Percentiles rank a stretch among this genome's conserved stretches.
These are phyloP conservation scores for Chromis chromis DNA, from an alignment of 2,797 vertebrate species.

Conservation along the genomic window DNA sequence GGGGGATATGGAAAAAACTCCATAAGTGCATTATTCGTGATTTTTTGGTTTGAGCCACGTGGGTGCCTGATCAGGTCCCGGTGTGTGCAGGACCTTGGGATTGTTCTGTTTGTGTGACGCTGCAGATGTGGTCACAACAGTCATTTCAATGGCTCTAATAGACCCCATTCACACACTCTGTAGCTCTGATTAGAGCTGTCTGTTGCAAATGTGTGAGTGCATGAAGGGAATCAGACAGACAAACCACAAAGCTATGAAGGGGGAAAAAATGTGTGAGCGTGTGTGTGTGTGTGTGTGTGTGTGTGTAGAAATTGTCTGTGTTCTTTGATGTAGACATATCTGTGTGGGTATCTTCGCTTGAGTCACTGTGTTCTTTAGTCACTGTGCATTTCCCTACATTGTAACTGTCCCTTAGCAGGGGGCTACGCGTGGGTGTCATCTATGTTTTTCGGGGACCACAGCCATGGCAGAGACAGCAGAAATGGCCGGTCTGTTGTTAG, in stretches of 20 bases:
- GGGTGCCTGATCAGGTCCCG: not conserved
- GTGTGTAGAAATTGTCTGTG: constrained; percentile 2
- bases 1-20: constrained; percentile 54
- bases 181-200: constrained; percentile 35
- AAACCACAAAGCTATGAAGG: not conserved
- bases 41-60: constrained; percentile 39
- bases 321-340: constrained; percentile 27
- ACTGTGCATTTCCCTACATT: constrained; percentile 20
- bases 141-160: not conserved
- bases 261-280: not conserved
- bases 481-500: constrained; percentile 56
- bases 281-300: not conserved
- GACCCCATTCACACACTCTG: not conserved
- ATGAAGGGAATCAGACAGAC: constrained; percentile 13
- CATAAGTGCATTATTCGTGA: constrained; percentile 51
- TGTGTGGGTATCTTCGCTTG: constrained; percentile 15
- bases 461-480: constrained; percentile 23
- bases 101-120: constrained; percentile 12
- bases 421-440: constrained; percentile 42
- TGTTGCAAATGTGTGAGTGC: constrained; percentile 20
- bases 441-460: constrained; percentile 45
- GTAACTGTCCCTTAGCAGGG: constrained; percentile 14
- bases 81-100: not conserved
- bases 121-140: constrained; percentile 29
- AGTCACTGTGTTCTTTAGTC: constrained; percentile 8